Percentiles rank a stretch among this genome's conserved stretches.
Conservation (phyloP, 2,888 invertebrate species). For the Panzeria rudis region DNA sequence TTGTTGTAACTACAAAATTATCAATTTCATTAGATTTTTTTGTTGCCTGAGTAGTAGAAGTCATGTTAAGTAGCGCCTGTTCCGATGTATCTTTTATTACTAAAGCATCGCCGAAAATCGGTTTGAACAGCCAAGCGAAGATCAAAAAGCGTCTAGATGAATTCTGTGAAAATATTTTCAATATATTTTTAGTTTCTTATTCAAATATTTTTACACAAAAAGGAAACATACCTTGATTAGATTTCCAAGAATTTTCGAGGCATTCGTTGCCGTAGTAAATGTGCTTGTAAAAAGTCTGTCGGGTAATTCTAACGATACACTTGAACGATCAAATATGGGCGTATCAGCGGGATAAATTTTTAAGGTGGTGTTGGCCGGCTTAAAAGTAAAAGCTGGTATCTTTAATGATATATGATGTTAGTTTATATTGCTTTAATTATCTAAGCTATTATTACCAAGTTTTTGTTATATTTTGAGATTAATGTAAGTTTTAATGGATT, state of each 20-base stretch:
- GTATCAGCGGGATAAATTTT: slow-evolving; percentile 83
- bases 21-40: slow-evolving; percentile 42
- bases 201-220: not conserved
- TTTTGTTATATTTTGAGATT: not conserved
- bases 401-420: slow-evolving; percentile 26
- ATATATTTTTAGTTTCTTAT: not conserved
- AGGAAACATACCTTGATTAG: slow-evolving; percentile 85
- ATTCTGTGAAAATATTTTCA: slow-evolving; percentile 86
- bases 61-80: slow-evolving; percentile 76
- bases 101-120: slow-evolving; percentile 88
- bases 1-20: not conserved
- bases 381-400: slow-evolving; percentile 51
- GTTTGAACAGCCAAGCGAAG: slow-evolving; percentile 89
- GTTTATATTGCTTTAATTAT: not conserved
- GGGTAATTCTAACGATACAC: slow-evolving; percentile 86
- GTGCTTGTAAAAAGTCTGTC: slow-evolving; percentile 85
- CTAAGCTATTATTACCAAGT: not conserved
- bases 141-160: slow-evolving; percentile 90
- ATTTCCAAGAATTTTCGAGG: slow-evolving; percentile 86
- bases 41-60: slow-evolving; percentile 70
- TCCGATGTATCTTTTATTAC: slow-evolving; percentile 88
- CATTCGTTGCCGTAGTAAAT: slow-evolving; percentile 86
- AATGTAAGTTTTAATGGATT: not conserved
- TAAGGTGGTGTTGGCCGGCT: slow-evolving; percentile 75
- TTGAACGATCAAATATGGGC: slow-evolving; percentile 84